Percentiles rank a stretch among this genome's conserved stretches.
phyloP scores from a whole-genome alignment of 2,797 vertebrate genomes.

The Paguma larvata region DNA sequence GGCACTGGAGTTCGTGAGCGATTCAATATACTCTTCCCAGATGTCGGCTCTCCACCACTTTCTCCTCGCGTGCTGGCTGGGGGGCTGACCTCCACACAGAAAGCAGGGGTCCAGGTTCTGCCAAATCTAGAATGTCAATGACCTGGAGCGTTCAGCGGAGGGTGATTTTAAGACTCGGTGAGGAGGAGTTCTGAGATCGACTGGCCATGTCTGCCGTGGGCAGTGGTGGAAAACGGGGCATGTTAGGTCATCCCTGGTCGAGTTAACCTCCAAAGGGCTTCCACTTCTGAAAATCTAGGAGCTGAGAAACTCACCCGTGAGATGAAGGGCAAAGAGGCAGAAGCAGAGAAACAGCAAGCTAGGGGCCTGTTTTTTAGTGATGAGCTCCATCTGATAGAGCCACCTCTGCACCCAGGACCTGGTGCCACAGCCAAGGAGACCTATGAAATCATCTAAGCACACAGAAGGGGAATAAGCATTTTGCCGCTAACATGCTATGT shows the following conservation, averaged over 20 bases:
- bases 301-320: background rate
- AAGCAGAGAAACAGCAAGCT: background rate
- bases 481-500: background rate
- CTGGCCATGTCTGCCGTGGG: background rate
- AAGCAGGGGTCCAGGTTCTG: background rate
- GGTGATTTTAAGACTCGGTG: background rate
- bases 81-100: background rate
- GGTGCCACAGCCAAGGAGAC: background rate
- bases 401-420: background rate
- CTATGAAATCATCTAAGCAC: too few relatives aligned
- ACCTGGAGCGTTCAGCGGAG: background rate
- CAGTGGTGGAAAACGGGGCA: background rate
- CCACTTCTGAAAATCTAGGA: background rate
- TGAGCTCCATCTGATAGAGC: background rate
- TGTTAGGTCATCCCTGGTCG: background rate
- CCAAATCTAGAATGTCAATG: background rate
- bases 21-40: background rate
- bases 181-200: background rate
- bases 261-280: background rate
- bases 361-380: background rate
- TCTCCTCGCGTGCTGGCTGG: background rate
- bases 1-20: background rate
- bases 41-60: background rate
- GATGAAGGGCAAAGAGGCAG: background rate
- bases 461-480: background rate